Conservation (phyloP, 2,888 invertebrate genomes). For the Omphaloscelis lunosa region DNA sequence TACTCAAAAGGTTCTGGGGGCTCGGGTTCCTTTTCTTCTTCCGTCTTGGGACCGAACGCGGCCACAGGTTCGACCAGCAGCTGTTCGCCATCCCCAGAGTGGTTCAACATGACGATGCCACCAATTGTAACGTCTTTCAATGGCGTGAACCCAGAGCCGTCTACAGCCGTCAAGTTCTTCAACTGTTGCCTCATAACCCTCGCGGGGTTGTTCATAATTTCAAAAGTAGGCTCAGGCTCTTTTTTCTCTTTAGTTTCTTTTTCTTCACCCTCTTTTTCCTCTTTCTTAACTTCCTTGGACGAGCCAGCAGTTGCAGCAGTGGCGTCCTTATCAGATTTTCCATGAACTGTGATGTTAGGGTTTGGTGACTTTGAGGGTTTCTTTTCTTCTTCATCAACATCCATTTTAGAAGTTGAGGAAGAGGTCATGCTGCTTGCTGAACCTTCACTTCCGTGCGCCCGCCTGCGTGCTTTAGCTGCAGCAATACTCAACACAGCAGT, state of each 20-base stretch:
- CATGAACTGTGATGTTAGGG: constrained; percentile 88
- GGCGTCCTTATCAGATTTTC: constrained; percentile 86
- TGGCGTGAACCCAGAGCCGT: constrained; percentile 95
- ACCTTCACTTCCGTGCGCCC: constrained; percentile 94
- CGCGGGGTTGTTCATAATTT: constrained; percentile 98
- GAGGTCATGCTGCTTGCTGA: constrained; percentile 90
- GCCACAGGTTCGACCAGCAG: constrained; percentile 97
- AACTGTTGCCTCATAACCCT: constrained; percentile 98
- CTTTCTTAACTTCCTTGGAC: constrained; percentile 88
- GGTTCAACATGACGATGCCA: constrained; percentile 98
- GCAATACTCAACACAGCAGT: constrained; percentile 98
- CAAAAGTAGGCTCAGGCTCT: constrained; percentile 98
- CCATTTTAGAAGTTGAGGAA: constrained; percentile 95
- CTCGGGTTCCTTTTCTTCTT: constrained; percentile 99
- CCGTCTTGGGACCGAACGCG: constrained; percentile 97
- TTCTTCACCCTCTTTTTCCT: constrained; percentile 86
- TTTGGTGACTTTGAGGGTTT: constrained; percentile 87
- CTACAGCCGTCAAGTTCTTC: constrained; percentile 94
- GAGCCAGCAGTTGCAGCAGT: constrained; percentile 70
- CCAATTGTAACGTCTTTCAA: constrained; percentile 98
- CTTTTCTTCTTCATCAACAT: constrained; percentile 93
- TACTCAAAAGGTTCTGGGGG: constrained; percentile 99
- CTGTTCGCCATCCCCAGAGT: constrained; percentile 95
- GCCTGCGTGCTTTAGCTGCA: constrained; percentile 97
- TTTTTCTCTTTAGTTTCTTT: constrained; percentile 91